Base-by-base conservation (phyloP, 2,797 vertebrate species). In the Selene dorsalis region DNA sequence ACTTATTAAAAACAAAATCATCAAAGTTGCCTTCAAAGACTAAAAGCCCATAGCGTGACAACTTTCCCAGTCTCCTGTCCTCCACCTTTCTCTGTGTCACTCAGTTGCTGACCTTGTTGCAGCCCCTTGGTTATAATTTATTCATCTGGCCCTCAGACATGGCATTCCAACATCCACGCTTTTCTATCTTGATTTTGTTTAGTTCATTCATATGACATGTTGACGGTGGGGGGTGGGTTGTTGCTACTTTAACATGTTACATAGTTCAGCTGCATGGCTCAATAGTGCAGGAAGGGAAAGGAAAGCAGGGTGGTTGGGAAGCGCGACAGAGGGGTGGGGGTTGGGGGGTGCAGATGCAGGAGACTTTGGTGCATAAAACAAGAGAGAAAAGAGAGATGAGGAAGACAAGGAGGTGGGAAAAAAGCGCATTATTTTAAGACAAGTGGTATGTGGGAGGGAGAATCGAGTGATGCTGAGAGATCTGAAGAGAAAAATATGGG, bases 121-220 rank as follows among this genome's bases (percentile, higher is more conserved):
- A 17, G 70, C 39, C 69, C 47, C 83, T 56, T 32, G 24, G 53
- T 67, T 41, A 91, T 91, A 5, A 91, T 84, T 88, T 84, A 93
- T 92, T 85, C 63, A 88, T 75, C 65, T 12, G 26, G 74, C 76
- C 74, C 39, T 85, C 58, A 63, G 78, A 85, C 55, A 12, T 67
- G 69, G 45, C 55, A 78, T 61, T 73, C 39, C 66, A 74, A 57
- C 75, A 56, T 75, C 70, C 65, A 61, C 11, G 62, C 76, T 50
- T 70, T 65, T 55, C 73, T 69, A 50, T 74, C 48, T 62, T 57
- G 61, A 81, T 83, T 84, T 58, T 77, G 73, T 89, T 91, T 69
- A 68, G 47, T 66, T 88, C 84, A 92, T 91, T 84, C 67, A 92
- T 89, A 88, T 87, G 88, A 78, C 77, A 90, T 86, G 66, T 39